phyloP scores from a whole-genome alignment of 2,888 invertebrate genomes.

The Synanthedon vespiformis region DNA sequence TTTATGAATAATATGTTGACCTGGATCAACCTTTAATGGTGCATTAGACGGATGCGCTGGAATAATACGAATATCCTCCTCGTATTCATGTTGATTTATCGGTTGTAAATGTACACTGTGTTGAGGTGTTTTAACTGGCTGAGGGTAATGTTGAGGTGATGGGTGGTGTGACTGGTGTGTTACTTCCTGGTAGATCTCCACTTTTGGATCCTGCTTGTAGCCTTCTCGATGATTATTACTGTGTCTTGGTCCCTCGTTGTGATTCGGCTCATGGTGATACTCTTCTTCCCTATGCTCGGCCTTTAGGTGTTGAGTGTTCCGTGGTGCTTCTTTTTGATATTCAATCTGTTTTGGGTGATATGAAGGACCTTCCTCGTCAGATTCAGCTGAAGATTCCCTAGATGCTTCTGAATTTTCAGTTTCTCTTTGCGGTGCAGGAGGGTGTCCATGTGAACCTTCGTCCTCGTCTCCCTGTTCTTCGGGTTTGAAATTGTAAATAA shows the following conservation, averaged over 20 bases:
- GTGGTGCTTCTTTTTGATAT: slow-evolving; percentile 4
- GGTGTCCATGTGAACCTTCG: slow-evolving; percentile 3
- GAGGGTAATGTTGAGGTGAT: slow-evolving; percentile 13
- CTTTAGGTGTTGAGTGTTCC: slow-evolving; percentile 8
- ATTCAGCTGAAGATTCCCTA: slow-evolving; percentile 6
- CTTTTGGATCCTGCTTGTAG: background rate
- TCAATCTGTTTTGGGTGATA: background rate
- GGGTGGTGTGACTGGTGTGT: slow-evolving; percentile 3
- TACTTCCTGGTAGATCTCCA: slow-evolving; percentile 6
- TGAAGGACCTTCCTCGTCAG: slow-evolving; percentile 2
- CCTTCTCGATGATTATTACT: too few species aligned
- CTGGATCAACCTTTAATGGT: slow-evolving; percentile 37
- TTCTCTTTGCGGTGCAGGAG: slow-evolving; percentile 4
- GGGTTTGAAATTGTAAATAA: slow-evolving; percentile 25
- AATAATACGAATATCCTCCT: slow-evolving; percentile 35
- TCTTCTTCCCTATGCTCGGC: slow-evolving; percentile 17
- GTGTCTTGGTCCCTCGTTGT: background rate
- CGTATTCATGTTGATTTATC: slow-evolving; percentile 31
- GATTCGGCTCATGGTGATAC: slow-evolving; percentile 4
- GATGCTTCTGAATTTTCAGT: slow-evolving; percentile 8
- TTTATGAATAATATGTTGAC: slow-evolving; percentile 26
- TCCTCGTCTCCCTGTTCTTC: slow-evolving; percentile 18
- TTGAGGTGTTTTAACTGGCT: slow-evolving; percentile 12
- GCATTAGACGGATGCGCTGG: slow-evolving; percentile 26
- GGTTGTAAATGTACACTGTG: slow-evolving; percentile 22